Percentiles rank a stretch among this genome's conserved stretches.
phyloP scores from a whole-genome alignment of 2,113 vertebrate genomes.

The Hipposideros armiger region DNA sequence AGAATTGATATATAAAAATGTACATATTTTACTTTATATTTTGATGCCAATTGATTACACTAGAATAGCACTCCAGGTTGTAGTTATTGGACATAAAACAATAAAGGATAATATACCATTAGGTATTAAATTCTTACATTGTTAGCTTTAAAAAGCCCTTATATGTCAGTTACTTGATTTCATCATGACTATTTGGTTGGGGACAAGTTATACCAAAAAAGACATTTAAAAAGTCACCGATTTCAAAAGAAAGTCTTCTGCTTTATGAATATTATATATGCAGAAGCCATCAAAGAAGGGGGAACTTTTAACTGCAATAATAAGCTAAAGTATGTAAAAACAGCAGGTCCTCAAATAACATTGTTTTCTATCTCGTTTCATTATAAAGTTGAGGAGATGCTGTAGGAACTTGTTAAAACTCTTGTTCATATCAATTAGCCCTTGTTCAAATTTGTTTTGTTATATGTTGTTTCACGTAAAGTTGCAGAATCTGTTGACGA shows the following conservation, averaged over 20 bases:
- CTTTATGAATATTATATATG: background rate
- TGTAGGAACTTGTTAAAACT: background rate
- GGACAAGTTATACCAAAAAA: conserved; percentile 35
- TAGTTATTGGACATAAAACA: background rate
- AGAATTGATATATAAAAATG: conserved; percentile 71
- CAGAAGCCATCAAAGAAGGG: conserved; percentile 9
- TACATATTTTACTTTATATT: conserved; percentile 36
- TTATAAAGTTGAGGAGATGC: background rate
- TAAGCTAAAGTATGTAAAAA: conserved; percentile 72
- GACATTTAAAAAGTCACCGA: background rate
- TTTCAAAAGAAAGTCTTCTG: conserved; percentile 42
- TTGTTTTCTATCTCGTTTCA: background rate
- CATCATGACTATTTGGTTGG: background rate
- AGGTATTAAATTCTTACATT: conserved; percentile 23
- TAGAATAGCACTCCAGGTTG: conserved; percentile 37
- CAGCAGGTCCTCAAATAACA: background rate
- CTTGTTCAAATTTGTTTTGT: background rate
- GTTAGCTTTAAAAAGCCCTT: background rate
- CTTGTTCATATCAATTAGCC: background rate
- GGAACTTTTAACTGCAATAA: background rate
- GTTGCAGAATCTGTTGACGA: background rate
- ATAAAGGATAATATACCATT: background rate
- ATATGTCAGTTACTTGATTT: background rate
- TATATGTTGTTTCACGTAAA: too few relatives aligned
- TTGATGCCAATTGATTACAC: background rate